Base-by-base conservation (phyloP, 1,140 invertebrate species). In the Daktulosphaira vitifoliae region DNA sequence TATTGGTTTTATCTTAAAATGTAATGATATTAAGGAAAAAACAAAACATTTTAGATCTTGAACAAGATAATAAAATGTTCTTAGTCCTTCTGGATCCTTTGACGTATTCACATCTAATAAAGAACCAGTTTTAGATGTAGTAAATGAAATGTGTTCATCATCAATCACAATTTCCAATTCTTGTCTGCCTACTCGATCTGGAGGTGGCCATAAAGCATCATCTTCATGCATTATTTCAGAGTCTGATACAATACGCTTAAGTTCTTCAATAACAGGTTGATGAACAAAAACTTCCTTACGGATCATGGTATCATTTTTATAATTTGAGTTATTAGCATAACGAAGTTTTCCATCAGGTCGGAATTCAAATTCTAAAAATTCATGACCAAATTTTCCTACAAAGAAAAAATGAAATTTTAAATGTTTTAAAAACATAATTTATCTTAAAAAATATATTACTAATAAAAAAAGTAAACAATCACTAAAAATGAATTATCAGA, bases 281-380 rank as follows among this genome's bases (percentile, higher is more conserved):
- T 95, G 92, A 1, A 98, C 94, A 75, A 92, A 98, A 0, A 91
- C 93, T 82, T 99, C 97, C 78, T 99, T 99, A 7, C 96, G 83
- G 76, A 99, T 99, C 92, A 99, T 98, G 16, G 96, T 99, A 75
- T 99, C 97, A 78, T 99, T 99, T 77, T 99, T 99, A 78, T 99
- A 99, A 76, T 99, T 99, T 0, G 94, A 98, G 76, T 99, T 99
- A 78, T 99, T 99, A 2, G 96, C 97, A 77, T 99, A 99, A 20
- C 96, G 81, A 20, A 99, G 76, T 77, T 99, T 98, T 53, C 95
- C 96, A 77, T 99, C 94, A 2, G 96, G 96, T 20, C 96, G 82
- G 73, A 99, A 98, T 77, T 99, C 96, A 75, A 99, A 99, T 75
- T 99, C 96, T 1, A 99, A 78, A 79, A 99, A 99, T 77, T 99